Evolutionary conservation across 2,113 vertebrate species (phyloP).

Genomic region (Nematolebias whitei): DNA sequence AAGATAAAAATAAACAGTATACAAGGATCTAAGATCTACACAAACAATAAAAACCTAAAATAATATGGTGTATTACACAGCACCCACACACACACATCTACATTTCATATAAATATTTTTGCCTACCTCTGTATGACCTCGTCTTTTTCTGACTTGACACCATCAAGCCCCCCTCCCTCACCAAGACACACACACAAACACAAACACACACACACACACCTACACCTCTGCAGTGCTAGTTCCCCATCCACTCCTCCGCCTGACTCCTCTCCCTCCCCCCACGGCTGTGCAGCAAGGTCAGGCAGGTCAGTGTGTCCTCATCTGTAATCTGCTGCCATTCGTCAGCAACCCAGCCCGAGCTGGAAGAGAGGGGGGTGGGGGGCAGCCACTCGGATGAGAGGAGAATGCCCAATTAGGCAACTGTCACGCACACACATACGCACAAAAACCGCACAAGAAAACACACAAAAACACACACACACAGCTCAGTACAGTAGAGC

Average conservation of each 20-base stretch:
- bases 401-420: constrained; percentile 99
- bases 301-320: constrained; percentile 96
- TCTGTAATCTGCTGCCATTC: constrained; percentile 99
- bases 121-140: constrained; percentile 85
- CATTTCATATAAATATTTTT: constrained; percentile 65
- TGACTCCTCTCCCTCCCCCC: constrained; percentile 48
- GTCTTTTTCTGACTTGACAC: constrained; percentile 90
- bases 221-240: constrained; percentile 61
- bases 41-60: too few species aligned
- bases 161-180: constrained; percentile 70
- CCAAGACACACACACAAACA: constrained; percentile 60
- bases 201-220: constrained; percentile 57
- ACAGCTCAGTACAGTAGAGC: constrained; percentile 69
- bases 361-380: constrained; percentile 79
- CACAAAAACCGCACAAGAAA: too few species aligned
- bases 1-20: too few species aligned
- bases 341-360: constrained; percentile 92
- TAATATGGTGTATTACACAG: too few species aligned
- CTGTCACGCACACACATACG: constrained; percentile 91
- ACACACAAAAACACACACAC: constrained; percentile 57
- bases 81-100: too few species aligned
- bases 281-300: constrained; percentile 94
- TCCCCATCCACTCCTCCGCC: constrained; percentile 71
- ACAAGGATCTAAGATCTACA: too few species aligned
- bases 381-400: constrained; percentile 89